Conservation (phyloP, 2,797 vertebrate genomes). For the Parambassis ranga region DNA sequence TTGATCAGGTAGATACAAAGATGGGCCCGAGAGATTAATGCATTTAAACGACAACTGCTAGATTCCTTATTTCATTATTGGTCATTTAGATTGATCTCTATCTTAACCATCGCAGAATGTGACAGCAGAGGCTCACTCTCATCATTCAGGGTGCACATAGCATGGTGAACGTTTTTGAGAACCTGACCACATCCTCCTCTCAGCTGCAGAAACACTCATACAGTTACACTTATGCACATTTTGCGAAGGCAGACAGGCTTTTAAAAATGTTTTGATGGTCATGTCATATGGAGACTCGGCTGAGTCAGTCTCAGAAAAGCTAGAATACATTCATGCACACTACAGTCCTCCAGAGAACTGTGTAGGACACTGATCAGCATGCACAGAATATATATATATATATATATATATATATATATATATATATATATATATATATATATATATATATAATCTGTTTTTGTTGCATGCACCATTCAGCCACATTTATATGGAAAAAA, state of each 20-base stretch:
- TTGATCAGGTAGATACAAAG: too few species aligned
- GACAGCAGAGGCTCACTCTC: neutral
- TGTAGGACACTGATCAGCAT: too few species aligned
- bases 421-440: too few species aligned
- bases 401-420: too few species aligned
- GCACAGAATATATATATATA: too few species aligned
- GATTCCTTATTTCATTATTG: too few species aligned
- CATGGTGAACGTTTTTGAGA: slow-evolving; percentile 10
- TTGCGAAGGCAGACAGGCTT: neutral
- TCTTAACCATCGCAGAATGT: neutral
- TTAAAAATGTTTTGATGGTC: neutral
- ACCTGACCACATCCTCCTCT: slow-evolving; percentile 50
- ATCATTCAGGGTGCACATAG: slow-evolving; percentile 19
- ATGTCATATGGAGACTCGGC: slow-evolving; percentile 1
- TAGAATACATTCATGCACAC: neutral
- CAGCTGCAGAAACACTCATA: neutral
- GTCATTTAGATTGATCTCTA: too few species aligned
- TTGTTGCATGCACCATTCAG: too few species aligned
- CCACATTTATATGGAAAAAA: too few species aligned
- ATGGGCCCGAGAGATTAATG: too few species aligned
- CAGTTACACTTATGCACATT: neutral
- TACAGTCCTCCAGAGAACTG: neutral
- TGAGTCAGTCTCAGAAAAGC: neutral
- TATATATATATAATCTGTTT: too few species aligned
- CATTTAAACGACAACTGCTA: neutral